These are phyloP conservation scores for Busseola fusca DNA, from an alignment of 2,888 invertebrate genomes.

Conservation along the genomic window DNA sequence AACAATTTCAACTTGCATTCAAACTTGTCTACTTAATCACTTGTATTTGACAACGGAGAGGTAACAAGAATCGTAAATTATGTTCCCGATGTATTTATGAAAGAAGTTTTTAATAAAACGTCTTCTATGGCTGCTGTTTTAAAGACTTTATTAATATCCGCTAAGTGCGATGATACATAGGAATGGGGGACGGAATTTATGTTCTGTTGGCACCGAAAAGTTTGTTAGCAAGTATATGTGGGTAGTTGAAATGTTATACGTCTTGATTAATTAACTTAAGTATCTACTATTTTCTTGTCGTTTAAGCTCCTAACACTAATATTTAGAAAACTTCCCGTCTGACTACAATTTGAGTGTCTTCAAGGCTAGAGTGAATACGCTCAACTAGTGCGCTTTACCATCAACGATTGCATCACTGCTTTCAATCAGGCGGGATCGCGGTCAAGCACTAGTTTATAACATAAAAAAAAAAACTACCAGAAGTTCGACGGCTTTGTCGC, in stretches of 20 bases:
- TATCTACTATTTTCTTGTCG: no score
- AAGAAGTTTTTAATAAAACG: slow-evolving; percentile 59
- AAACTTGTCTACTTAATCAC: slow-evolving; percentile 73
- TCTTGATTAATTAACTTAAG: background rate
- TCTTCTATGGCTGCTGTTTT: slow-evolving; percentile 33
- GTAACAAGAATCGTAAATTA: slow-evolving; percentile 72
- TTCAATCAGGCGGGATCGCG: no score
- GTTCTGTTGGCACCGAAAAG: background rate
- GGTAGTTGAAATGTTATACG: background rate
- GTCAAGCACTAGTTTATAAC: no score
- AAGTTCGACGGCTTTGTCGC: no score
- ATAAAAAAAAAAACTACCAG: no score
- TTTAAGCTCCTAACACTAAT: no score
- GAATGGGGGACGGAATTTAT: slow-evolving; percentile 11
- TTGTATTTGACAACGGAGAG: slow-evolving; percentile 58
- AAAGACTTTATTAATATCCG: slow-evolving; percentile 43
- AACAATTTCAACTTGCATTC: slow-evolving; percentile 38
- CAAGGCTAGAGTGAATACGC: no score
- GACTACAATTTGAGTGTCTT: no score
- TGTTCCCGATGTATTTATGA: slow-evolving; percentile 73
- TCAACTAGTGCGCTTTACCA: no score
- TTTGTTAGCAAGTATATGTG: background rate
- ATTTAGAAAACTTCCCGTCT: no score
- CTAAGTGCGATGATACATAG: slow-evolving; percentile 33
- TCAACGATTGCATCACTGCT: no score